Percentiles rank a stretch among this genome's conserved stretches.
Evolutionary conservation across 2,888 invertebrate genomes (phyloP).

Genomic region (Germaria angustata): DNA sequence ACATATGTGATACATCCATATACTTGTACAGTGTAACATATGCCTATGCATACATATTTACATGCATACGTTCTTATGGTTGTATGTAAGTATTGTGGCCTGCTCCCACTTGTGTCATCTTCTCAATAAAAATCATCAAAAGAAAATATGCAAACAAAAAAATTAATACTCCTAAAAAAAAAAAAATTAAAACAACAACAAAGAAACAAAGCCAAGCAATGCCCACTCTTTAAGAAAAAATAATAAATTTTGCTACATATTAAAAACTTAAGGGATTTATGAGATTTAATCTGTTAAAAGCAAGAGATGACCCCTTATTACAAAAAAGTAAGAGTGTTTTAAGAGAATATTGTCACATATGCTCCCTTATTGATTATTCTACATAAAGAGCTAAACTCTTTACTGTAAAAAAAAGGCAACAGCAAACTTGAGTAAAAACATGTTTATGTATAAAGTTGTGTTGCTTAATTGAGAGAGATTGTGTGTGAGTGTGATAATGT

Average conservation of each 20-base stretch:
- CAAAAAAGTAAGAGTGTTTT: constrained; percentile 7
- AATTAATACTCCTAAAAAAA: constrained; percentile 21
- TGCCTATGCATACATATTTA: too few relatives aligned
- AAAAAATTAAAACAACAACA: too few relatives aligned
- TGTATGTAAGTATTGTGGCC: background rate
- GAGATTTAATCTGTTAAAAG: constrained; percentile 37
- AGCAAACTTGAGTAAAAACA: constrained; percentile 17
- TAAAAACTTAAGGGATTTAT: constrained; percentile 35
- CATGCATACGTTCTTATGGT: background rate
- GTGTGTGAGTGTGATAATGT: constrained; percentile 30
- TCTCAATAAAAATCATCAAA: constrained; percentile 10
- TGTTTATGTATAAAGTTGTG: constrained; percentile 23
- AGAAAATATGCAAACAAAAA: constrained; percentile 24
- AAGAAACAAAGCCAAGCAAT: constrained; percentile 28
- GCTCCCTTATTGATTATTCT: background rate
- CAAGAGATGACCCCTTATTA: constrained; percentile 9
- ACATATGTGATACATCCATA: too few relatives aligned
- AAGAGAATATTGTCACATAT: constrained; percentile 15
- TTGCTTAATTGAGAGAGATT: constrained; percentile 12
- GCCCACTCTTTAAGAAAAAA: background rate
- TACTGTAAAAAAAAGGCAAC: background rate
- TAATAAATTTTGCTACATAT: constrained; percentile 15
- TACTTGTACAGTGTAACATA: too few relatives aligned
- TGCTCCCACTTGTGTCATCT: constrained; percentile 34
- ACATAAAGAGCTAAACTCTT: background rate